Conservation (phyloP, 2,888 invertebrate species). For the Pandemis corylana region DNA sequence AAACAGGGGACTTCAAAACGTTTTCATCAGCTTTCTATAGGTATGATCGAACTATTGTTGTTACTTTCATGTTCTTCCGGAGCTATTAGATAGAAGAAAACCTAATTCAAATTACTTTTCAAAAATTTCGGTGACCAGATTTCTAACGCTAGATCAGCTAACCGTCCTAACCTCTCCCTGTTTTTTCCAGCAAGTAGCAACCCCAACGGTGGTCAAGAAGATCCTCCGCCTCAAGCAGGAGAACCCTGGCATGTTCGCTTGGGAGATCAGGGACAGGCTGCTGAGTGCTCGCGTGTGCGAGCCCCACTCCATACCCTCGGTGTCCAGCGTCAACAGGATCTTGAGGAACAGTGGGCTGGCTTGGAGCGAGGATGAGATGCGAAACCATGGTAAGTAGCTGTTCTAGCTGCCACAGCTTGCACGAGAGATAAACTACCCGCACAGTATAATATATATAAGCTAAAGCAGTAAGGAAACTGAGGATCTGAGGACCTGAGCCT, state of each 20-base stretch:
- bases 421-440: no score
- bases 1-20: no score
- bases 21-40: no score
- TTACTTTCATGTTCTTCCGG: no score
- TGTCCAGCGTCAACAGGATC: constrained; percentile 97
- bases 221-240: constrained; percentile 97
- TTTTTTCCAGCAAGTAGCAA: constrained; percentile 95
- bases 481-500: no score
- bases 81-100: no score
- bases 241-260: constrained; percentile 98
- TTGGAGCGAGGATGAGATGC: constrained; percentile 88
- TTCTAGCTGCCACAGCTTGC: no score
- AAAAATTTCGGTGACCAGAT: no score
- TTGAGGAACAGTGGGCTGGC: constrained; percentile 92
- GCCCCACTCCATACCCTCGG: constrained; percentile 95
- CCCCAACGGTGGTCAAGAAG: constrained; percentile 97
- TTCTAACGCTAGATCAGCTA: background rate
- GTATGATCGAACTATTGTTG: no score
- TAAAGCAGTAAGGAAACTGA: no score
- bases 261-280: constrained; percentile 97
- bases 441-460: no score
- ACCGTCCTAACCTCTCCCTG: constrained; percentile 1
- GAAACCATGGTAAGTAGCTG: constrained; percentile 65
- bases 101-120: no score
- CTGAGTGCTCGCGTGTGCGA: constrained; percentile 96